These are phyloP conservation scores for Cyprinella venusta DNA, from an alignment of 2,797 vertebrate species.

Conservation along the genomic window DNA sequence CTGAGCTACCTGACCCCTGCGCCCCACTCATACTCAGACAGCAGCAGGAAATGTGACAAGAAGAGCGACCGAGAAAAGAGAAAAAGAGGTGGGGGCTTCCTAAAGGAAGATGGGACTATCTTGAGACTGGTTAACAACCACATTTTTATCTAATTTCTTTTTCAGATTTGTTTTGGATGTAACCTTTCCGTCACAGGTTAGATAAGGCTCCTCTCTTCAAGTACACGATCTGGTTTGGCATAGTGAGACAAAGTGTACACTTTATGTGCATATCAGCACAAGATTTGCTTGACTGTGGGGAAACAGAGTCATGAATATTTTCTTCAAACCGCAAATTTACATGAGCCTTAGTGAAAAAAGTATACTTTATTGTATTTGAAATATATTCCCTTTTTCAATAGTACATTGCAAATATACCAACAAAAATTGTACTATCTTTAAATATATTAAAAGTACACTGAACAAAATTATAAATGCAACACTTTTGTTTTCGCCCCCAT, in stretches of 20 bases:
- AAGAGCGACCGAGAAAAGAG: conserved; percentile 37
- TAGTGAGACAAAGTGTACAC: background rate
- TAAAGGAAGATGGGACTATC: background rate
- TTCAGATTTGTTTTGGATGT: background rate
- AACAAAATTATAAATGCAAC: no score
- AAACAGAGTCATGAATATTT: conserved; percentile 2
- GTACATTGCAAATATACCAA: no score
- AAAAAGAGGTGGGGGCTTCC: conserved; percentile 27
- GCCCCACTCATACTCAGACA: conserved; percentile 67
- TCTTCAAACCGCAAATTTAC: background rate
- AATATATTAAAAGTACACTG: no score
- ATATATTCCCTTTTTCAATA: no score
- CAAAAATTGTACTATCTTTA: no score
- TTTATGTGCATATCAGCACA: background rate
- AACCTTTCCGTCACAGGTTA: background rate
- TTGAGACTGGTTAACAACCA: conserved; percentile 12
- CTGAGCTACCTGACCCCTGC: conserved; percentile 67
- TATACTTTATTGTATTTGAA: no score
- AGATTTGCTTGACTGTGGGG: background rate
- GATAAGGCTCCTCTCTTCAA: background rate
- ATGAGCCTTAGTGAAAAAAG: background rate
- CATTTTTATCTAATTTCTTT: background rate
- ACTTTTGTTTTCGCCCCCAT: no score
- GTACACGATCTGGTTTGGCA: background rate
- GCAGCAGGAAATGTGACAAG: conserved; percentile 65